A percentile compares a stretch with the other conserved stretches of the same genome.
Conservation (phyloP, 2,888 invertebrate genomes). For the Melinaea marsaeus region DNA sequence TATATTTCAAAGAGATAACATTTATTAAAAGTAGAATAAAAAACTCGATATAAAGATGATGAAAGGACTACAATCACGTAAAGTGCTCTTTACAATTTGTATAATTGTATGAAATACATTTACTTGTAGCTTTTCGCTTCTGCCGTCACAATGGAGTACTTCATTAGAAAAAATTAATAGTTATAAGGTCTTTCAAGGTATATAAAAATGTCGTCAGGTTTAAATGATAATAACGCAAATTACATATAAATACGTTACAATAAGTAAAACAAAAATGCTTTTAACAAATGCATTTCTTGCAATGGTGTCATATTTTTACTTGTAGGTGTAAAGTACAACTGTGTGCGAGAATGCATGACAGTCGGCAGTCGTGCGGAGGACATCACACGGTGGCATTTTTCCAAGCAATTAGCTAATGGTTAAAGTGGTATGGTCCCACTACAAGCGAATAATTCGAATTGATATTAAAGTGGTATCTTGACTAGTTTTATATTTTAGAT, state of each 20-base stretch:
- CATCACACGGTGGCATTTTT: slow-evolving; percentile 31
- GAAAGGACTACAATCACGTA: slow-evolving; percentile 25
- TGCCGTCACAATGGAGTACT: too few species aligned
- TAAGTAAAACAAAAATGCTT: neutral
- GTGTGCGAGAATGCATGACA: slow-evolving; percentile 4
- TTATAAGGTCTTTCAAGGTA: too few species aligned
- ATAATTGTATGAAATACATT: too few species aligned
- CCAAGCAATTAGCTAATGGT: slow-evolving; percentile 36
- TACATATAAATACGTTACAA: neutral
- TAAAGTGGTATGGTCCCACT: slow-evolving; percentile 1
- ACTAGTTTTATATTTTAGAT: too few species aligned
- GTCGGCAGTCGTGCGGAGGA: slow-evolving; percentile 5
- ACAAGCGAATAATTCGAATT: slow-evolving; percentile 13
- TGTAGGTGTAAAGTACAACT: slow-evolving; percentile 16
- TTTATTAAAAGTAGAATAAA: slow-evolving; percentile 13
- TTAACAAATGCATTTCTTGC: neutral
- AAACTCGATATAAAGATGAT: slow-evolving; percentile 11
- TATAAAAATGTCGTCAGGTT: too few species aligned
- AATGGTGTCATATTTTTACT: neutral
- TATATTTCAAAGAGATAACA: neutral
- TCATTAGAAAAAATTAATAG: too few species aligned
- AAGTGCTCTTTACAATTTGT: slow-evolving; percentile 22
- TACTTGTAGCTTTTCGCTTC: too few species aligned
- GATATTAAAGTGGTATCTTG: too few species aligned
- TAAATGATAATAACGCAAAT: too few species aligned